Percentiles rank a stretch among this genome's conserved stretches.
phyloP scores from a whole-genome alignment of 2,888 invertebrate species.

The Spilosoma lubricipeda region DNA sequence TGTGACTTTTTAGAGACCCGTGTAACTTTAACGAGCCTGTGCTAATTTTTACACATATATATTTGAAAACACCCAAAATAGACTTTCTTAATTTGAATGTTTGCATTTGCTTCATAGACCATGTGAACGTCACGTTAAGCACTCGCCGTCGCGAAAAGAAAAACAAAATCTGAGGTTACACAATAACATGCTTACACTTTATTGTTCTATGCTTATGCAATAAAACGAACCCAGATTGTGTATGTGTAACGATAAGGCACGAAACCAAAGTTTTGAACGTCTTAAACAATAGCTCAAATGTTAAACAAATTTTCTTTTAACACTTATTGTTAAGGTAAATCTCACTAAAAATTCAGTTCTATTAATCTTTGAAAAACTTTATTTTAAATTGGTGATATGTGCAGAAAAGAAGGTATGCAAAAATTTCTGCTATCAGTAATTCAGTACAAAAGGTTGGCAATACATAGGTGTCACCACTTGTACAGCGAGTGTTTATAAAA shows the following conservation, averaged over 20 bases:
- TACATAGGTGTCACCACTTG: background rate
- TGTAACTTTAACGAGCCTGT: background rate
- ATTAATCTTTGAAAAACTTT: background rate
- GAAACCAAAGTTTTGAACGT: conserved; percentile 24
- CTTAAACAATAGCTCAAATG: conserved; percentile 22
- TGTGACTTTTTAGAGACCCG: background rate
- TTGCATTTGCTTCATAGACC: conserved; percentile 2
- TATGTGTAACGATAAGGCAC: conserved; percentile 48
- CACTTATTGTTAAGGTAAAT: background rate
- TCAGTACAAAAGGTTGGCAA: too few relatives aligned
- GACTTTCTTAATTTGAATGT: conserved; percentile 12
- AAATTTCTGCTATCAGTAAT: background rate
- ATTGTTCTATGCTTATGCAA: conserved; percentile 49
- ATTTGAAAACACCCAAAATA: conserved; percentile 1
- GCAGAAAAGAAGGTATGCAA: background rate
- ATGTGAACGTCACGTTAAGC: background rate
- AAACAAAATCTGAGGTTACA: conserved; percentile 41
- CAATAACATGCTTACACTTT: conserved; percentile 41
- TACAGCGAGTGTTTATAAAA: background rate
- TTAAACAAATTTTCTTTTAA: conserved; percentile 11
- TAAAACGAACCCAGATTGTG: conserved; percentile 33
- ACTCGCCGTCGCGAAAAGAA: conserved; percentile 23
- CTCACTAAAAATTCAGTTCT: background rate
- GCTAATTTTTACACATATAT: conserved; percentile 5
- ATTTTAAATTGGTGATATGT: background rate